Base-by-base conservation (phyloP, 2,888 invertebrate species). In the Pteria penguin region DNA sequence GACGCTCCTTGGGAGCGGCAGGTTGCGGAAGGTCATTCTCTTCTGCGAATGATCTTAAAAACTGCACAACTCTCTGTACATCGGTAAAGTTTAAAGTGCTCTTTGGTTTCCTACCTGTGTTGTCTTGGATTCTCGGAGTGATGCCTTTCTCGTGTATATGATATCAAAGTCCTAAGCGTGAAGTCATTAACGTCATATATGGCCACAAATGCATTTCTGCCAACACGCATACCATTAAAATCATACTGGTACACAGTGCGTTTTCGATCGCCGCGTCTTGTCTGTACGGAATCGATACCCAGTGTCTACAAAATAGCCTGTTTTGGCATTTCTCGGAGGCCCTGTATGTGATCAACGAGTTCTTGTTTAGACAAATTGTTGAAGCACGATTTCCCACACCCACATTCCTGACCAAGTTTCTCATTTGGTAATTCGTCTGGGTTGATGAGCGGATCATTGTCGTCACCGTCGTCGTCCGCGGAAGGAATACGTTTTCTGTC, bases 1-100 rank as follows among this genome's bases (percentile, higher is more conserved):
- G 24, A 22, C 52, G 8, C 8, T 22, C 62, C 52, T 29, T 71
- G 18, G 54, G 68, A 11, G 18, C 54, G 5, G 62, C 61, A 22
- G 70, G 62, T 31, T 61, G 61, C 5, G 70, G 70, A 2, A 70
- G 33, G 8, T 45, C 70, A 27, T 36, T 32, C 60, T 70, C 60
- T 8, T 70, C 61, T 11, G 70, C 60, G 24, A 60, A 70, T 0
- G 26, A 26, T 24, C 29, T 4, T 11, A 66, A 18, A 52, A 66
- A 52, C 36, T 45, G 24, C 5, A 66, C 52, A 8, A 66, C 52
- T 27, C 45, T 22, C n/a, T 52, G 66, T 36, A 66, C 66, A 66
- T 66, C 66, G 18, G 36, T 52, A 26, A 27, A 45, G 26, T 24
- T 52, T 11, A 52, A 22, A 2, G 66, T 52, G 26, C 52, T 29